Conservation (phyloP, 2,113 vertebrate species). For the Gila orcuttii region DNA sequence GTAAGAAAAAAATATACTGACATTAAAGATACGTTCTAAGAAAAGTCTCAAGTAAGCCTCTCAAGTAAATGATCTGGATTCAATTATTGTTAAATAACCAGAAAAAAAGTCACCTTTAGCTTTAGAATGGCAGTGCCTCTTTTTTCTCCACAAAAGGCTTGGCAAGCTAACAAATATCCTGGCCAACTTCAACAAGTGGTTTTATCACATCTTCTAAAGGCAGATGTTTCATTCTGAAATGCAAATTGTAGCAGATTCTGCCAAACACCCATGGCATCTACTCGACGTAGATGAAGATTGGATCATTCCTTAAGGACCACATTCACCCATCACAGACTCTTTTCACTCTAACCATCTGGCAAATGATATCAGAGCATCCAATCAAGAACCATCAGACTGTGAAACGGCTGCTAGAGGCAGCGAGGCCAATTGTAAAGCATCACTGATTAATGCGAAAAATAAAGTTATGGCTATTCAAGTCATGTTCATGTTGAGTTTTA, state of each 20-base stretch:
- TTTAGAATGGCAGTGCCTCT: background rate
- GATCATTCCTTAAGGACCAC: background rate
- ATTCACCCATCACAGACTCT: background rate
- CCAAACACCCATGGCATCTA: background rate
- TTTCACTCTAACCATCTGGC: background rate
- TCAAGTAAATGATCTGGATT: background rate
- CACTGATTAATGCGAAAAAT: background rate
- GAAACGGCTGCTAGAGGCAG: background rate
- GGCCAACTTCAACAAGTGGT: background rate
- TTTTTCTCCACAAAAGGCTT: background rate
- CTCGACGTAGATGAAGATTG: background rate
- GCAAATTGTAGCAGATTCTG: slow-evolving; percentile 11
- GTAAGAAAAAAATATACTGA: background rate
- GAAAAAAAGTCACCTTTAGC: no score
- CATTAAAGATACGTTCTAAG: background rate
- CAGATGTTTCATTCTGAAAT: background rate
- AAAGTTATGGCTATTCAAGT: background rate
- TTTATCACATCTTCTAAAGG: background rate
- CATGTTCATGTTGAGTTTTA: background rate
- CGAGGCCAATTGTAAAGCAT: background rate
- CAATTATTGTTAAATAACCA: background rate
- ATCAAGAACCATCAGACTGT: background rate
- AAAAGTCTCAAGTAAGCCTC: background rate
- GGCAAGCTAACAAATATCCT: background rate
- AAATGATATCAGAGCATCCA: background rate